These are phyloP conservation scores for Macropis europaea DNA, from an alignment of 2,888 invertebrate species.

Conservation along the genomic window DNA sequence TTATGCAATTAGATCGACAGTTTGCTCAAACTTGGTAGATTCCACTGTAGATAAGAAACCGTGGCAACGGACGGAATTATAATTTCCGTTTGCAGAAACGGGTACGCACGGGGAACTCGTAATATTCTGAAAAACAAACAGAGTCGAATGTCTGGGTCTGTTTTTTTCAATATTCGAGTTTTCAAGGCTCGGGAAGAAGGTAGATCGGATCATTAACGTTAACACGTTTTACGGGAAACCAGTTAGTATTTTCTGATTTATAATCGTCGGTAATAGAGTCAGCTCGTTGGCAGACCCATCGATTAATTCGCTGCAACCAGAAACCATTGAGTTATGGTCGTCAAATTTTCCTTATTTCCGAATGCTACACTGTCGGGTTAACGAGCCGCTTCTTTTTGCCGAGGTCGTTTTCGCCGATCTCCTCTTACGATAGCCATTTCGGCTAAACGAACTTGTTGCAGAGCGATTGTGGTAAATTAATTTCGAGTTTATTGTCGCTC, in stretches of 20 bases:
- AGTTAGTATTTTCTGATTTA: slow-evolving; percentile 3
- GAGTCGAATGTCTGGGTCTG: background rate
- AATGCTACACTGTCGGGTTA: background rate
- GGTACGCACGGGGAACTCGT: no score
- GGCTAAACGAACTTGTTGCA: no score
- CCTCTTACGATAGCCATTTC: background rate
- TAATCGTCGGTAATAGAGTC: slow-evolving; percentile 1
- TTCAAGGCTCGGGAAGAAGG: slow-evolving; percentile 3
- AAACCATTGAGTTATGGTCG: background rate
- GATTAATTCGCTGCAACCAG: background rate
- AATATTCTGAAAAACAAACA: background rate
- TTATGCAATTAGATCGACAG: no score
- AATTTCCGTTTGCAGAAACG: no score
- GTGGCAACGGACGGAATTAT: no score
- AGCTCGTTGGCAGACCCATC: background rate
- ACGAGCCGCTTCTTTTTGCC: background rate
- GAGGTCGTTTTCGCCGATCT: background rate
- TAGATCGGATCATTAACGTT: slow-evolving; percentile 25
- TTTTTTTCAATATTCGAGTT: slow-evolving; percentile 4
- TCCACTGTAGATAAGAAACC: no score
- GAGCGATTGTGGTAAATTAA: no score
- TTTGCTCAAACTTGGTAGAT: no score
- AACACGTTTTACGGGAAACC: slow-evolving; percentile 13
- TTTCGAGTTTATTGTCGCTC: no score
- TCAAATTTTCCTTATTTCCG: background rate